Conservation (phyloP, 1,140 invertebrate genomes). For the Cyphomyrmex costatus region DNA sequence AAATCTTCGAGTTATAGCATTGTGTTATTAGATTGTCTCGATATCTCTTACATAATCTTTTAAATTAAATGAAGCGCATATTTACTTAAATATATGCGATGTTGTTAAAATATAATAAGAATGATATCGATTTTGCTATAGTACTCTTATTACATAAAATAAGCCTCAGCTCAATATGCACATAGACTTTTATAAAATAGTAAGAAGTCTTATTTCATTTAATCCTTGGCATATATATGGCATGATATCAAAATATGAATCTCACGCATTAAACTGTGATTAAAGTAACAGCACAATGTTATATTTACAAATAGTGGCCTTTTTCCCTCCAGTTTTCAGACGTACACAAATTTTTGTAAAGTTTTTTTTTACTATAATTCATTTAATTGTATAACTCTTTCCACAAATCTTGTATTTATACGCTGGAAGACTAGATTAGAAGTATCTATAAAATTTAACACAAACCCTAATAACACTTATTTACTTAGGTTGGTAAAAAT, state of each 20-base stretch:
- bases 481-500: constrained; percentile 66
- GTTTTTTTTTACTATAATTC: constrained; percentile 45
- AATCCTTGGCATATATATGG: constrained; percentile 68
- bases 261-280: constrained; percentile 6
- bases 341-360: constrained; percentile 26
- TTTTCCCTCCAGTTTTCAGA: constrained; percentile 59
- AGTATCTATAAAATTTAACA: constrained; percentile 78
- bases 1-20: constrained; percentile 32
- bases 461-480: constrained; percentile 68
- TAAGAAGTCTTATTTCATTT: constrained; percentile 51
- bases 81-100: constrained; percentile 35
- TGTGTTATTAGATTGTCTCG: constrained; percentile 33
- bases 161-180: constrained; percentile 26
- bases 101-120: constrained; percentile 20
- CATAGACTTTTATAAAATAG: constrained; percentile 49
- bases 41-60: constrained; percentile 34
- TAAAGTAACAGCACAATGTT: constrained; percentile 18
- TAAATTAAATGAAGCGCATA: constrained; percentile 33
- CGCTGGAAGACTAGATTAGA: constrained; percentile 82
- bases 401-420: constrained; percentile 65
- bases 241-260: constrained; percentile 64
- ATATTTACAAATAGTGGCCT: constrained; percentile 67
- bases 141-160: constrained; percentile 20
- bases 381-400: constrained; percentile 22
- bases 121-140: constrained; percentile 13